phyloP scores from a whole-genome alignment of 1,140 invertebrate species.

The Drosophila nasuta region DNA sequence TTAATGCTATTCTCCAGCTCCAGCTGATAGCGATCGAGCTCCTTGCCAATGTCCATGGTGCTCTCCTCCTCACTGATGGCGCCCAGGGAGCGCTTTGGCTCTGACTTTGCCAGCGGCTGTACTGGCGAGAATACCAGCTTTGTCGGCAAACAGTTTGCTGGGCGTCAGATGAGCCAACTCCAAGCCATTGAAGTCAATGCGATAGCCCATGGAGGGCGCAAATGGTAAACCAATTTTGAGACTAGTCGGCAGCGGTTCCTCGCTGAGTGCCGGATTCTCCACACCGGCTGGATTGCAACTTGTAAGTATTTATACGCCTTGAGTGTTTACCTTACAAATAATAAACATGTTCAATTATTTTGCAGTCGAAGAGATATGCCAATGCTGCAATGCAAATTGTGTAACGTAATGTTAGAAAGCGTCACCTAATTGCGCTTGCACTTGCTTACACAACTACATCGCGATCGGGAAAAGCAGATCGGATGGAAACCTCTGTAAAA shows the following conservation, averaged over 20 bases:
- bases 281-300: slow-evolving; percentile 66
- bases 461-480: slow-evolving; percentile 78
- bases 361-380: slow-evolving; percentile 79
- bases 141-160: slow-evolving; percentile 74
- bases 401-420: slow-evolving; percentile 76
- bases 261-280: slow-evolving; percentile 62
- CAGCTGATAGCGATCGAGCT: slow-evolving; percentile 82
- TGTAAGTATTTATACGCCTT: slow-evolving; percentile 67
- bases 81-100: slow-evolving; percentile 63
- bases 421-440: slow-evolving; percentile 85
- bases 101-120: neutral
- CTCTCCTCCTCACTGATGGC: slow-evolving; percentile 82
- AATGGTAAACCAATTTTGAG: slow-evolving; percentile 78
- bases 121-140: slow-evolving; percentile 80
- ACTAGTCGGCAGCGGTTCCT: slow-evolving; percentile 48
- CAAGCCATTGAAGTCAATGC: slow-evolving; percentile 80
- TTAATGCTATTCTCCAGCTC: slow-evolving; percentile 84
- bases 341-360: slow-evolving; percentile 36
- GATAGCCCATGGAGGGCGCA: slow-evolving; percentile 74
- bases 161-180: slow-evolving; percentile 66
- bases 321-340: neutral
- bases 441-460: slow-evolving; percentile 84
- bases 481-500: slow-evolving; percentile 31
- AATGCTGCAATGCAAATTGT: slow-evolving; percentile 85
- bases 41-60: slow-evolving; percentile 81